Conservation (phyloP, 2,888 invertebrate species). For the Camptogramma bilineatum region DNA sequence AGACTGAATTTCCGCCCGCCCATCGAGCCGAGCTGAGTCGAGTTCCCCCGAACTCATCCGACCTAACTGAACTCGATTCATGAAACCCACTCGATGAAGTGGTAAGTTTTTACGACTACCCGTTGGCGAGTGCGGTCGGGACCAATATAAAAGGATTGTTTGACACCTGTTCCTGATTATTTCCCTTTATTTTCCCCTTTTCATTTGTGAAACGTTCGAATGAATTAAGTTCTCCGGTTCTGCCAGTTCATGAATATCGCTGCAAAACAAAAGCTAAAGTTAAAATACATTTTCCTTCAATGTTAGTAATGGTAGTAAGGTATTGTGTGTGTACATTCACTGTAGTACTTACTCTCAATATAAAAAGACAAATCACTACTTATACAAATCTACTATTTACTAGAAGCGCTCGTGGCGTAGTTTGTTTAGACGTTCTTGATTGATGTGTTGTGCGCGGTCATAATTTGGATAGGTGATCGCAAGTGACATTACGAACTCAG, state of each 20-base stretch:
- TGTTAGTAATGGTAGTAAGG: no score
- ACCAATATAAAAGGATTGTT: conserved; percentile 76
- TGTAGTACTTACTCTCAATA: no score
- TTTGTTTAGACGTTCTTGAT: no score
- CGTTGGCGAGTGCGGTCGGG: conserved; percentile 71
- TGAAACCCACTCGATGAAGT: conserved; percentile 82
- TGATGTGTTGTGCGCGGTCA: no score
- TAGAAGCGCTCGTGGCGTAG: no score
- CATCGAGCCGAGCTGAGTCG: conserved; percentile 61
- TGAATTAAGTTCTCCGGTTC: conserved; percentile 34
- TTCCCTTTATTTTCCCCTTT: conserved; percentile 48
- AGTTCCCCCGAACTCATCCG: conserved; percentile 57
- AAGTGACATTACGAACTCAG: no score
- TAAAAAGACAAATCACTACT: no score
- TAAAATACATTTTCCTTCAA: neutral
- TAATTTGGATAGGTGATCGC: no score
- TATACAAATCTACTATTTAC: no score
- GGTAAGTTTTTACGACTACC: conserved; percentile 83
- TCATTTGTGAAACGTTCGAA: conserved; percentile 29
- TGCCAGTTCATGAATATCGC: conserved; percentile 4
- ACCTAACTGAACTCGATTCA: conserved; percentile 65
- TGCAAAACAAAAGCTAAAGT: conserved; percentile 4
- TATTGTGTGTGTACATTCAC: neutral
- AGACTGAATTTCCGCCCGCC: conserved; percentile 78
- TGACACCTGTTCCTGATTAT: conserved; percentile 73